Percentiles rank a stretch among this genome's conserved stretches.
Evolutionary conservation across 1,140 invertebrate genomes (phyloP).

Genomic region (Drosophila repleta): DNA sequence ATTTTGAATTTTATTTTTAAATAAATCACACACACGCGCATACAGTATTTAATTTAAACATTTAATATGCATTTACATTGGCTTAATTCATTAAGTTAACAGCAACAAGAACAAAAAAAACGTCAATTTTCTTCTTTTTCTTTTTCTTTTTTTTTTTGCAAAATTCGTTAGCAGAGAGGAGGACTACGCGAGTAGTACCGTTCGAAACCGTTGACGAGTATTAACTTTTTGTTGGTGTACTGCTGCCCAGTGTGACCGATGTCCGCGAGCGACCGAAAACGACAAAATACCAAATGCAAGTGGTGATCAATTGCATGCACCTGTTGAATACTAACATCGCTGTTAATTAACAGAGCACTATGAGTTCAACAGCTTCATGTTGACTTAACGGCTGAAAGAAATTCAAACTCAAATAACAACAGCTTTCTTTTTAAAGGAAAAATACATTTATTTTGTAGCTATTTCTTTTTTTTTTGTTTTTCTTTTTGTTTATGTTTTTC

Average conservation of each 20-base stretch:
- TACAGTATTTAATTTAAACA: not conserved
- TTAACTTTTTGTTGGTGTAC: slow-evolving; percentile 49
- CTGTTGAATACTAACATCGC: slow-evolving; percentile 13
- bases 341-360: slow-evolving; percentile 16
- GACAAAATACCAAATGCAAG: slow-evolving; percentile 21
- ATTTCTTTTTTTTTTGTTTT: slow-evolving; percentile 44
- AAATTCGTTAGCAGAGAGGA: slow-evolving; percentile 30
- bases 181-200: slow-evolving; percentile 39
- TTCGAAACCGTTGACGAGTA: slow-evolving; percentile 56
- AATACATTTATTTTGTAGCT: slow-evolving; percentile 81
- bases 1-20: not conserved
- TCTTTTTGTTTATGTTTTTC: slow-evolving; percentile 57
- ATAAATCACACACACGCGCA: slow-evolving; percentile 5
- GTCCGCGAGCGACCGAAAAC: not conserved
- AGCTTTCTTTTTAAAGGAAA: slow-evolving; percentile 79
- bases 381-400: not conserved
- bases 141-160: slow-evolving; percentile 4
- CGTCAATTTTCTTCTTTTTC: not conserved
- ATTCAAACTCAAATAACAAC: too few species aligned
- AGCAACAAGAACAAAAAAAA: slow-evolving; percentile 16
- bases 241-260: slow-evolving; percentile 27
- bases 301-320: not conserved
- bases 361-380: not conserved
- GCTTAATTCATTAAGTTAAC: slow-evolving; percentile 27
- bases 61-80: slow-evolving; percentile 18